These are phyloP conservation scores for Periophthalmus magnuspinnatus DNA, from an alignment of 2,797 vertebrate genomes.

Conservation along the genomic window DNA sequence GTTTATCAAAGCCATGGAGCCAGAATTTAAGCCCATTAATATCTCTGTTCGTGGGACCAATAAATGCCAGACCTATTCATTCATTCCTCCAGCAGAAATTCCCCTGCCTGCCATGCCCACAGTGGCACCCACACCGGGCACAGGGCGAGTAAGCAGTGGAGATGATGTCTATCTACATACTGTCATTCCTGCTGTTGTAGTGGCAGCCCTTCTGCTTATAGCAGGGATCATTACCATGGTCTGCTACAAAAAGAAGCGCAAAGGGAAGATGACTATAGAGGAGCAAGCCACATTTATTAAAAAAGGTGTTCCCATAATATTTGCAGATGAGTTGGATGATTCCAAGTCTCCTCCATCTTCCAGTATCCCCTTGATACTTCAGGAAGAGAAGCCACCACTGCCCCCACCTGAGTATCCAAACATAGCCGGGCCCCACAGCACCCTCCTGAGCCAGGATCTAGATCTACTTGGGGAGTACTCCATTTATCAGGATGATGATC, in stretches of 20 bases:
- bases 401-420: slow-evolving; percentile 97
- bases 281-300: slow-evolving; percentile 99
- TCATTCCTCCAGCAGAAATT: slow-evolving; percentile 82
- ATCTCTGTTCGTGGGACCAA: slow-evolving; percentile 85
- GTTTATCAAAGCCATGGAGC: slow-evolving; percentile 87
- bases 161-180: slow-evolving; percentile 97
- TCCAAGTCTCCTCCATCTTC: slow-evolving; percentile 97
- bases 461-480: slow-evolving; percentile 94
- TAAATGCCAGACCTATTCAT: slow-evolving; percentile 87
- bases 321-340: slow-evolving; percentile 96
- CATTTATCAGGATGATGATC: slow-evolving; percentile 93
- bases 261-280: slow-evolving; percentile 96
- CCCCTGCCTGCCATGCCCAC: slow-evolving; percentile 71
- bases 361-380: slow-evolving; percentile 97
- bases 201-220: slow-evolving; percentile 92
- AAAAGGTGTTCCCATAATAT: slow-evolving; percentile 98
- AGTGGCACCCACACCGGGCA: slow-evolving; percentile 78
- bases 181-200: slow-evolving; percentile 95
- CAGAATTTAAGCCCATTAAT: slow-evolving; percentile 88
- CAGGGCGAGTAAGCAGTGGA: slow-evolving; percentile 83
- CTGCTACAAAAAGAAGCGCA: slow-evolving; percentile 98
- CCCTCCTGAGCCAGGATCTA: slow-evolving; percentile 92
- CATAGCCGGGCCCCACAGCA: slow-evolving; percentile 92
- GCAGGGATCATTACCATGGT: slow-evolving; percentile 98
- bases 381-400: slow-evolving; percentile 97